Percentiles rank a stretch among this genome's conserved stretches.
These are phyloP conservation scores for Eupithecia pulchellata DNA, from an alignment of 2,888 invertebrate genomes.

Conservation along the genomic window DNA sequence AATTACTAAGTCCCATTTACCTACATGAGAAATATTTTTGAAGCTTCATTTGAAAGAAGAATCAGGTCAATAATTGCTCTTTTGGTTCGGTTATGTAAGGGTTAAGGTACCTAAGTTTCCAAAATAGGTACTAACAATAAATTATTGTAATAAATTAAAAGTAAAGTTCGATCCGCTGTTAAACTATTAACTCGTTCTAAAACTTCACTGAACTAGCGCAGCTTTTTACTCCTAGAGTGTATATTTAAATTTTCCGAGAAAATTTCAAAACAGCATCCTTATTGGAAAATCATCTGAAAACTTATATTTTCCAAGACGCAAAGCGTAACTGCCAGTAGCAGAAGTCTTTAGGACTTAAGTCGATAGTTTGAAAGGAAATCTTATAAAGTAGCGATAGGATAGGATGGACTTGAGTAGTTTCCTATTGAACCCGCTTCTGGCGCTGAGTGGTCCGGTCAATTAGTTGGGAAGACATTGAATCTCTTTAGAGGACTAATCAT, in stretches of 20 bases:
- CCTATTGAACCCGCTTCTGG: slow-evolving; percentile 17
- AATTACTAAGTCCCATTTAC: too few species aligned
- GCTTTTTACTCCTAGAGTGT: too few species aligned
- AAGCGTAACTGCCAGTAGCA: slow-evolving; percentile 36
- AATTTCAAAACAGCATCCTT: slow-evolving; percentile 1
- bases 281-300: slow-evolving; percentile 15
- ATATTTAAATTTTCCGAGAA: background rate
- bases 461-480: slow-evolving; percentile 21
- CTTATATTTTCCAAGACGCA: slow-evolving; percentile 15
- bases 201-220: background rate
- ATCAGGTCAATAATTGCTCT: too few species aligned
- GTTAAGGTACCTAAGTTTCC: too few species aligned
- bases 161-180: background rate
- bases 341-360: slow-evolving; percentile 22
- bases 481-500: background rate
- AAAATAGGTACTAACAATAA: too few species aligned
- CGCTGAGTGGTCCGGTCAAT: slow-evolving; percentile 18
- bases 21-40: too few species aligned
- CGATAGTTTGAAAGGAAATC: slow-evolving; percentile 40
- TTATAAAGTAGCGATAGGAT: slow-evolving; percentile 26
- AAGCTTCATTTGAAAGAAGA: too few species aligned
- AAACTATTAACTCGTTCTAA: background rate
- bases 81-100: too few species aligned
- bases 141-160: background rate
- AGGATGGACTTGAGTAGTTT: slow-evolving; percentile 24